phyloP scores from a whole-genome alignment of 2,888 invertebrate species.

The Coelopa pilipes region DNA sequence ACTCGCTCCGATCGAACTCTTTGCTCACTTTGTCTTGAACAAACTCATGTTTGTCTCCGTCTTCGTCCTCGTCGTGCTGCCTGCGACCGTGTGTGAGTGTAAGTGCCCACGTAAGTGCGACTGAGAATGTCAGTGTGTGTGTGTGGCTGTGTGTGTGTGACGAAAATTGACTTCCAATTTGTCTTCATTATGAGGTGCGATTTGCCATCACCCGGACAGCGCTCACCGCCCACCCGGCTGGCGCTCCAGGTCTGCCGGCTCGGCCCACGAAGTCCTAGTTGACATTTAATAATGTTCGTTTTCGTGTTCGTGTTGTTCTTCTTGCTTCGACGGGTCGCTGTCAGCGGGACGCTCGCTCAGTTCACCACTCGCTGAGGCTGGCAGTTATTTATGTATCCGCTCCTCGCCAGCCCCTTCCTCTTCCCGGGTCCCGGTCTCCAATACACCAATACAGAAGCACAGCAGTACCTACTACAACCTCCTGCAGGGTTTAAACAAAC shows the following conservation, averaged over 20 bases:
- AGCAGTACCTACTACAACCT: no score
- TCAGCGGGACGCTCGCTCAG: background rate
- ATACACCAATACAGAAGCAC: background rate
- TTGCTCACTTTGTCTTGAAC: background rate
- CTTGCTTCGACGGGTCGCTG: background rate
- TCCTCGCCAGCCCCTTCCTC: background rate
- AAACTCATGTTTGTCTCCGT: background rate
- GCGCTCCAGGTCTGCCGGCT: background rate
- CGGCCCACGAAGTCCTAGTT: background rate
- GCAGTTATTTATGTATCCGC: background rate
- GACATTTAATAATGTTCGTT: slow-evolving; percentile 18
- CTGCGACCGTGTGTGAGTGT: background rate
- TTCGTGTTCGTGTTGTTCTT: background rate
- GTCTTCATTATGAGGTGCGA: slow-evolving; percentile 18
- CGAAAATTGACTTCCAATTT: slow-evolving; percentile 5
- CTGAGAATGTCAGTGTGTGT: background rate
- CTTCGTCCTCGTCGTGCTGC: no score
- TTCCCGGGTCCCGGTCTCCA: background rate
- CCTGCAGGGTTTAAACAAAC: no score
- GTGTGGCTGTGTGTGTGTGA: background rate
- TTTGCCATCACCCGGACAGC: background rate
- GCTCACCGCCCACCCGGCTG: background rate
- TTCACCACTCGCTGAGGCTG: background rate
- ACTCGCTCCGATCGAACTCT: background rate
- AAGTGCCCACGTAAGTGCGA: background rate